phyloP scores from a whole-genome alignment of 2,113 vertebrate genomes.

The Varanus komodoensis region DNA sequence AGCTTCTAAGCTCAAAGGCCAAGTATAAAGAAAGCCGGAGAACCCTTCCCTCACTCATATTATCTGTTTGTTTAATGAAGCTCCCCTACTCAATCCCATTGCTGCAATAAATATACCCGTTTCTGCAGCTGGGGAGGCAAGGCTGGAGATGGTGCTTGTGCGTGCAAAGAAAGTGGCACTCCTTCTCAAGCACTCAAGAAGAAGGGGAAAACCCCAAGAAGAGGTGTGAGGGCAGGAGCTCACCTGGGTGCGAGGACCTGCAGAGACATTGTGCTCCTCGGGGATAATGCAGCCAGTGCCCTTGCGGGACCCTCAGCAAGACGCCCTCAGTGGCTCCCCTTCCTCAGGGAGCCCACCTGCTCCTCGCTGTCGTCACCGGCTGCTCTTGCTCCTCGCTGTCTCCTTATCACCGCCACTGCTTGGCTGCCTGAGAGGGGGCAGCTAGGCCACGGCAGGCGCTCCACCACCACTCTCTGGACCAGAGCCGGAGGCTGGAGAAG shows the following conservation, averaged over 20 bases:
- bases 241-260: not conserved
- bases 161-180: not conserved
- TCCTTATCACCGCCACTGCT: no score
- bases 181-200: not conserved
- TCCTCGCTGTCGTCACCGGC: no score
- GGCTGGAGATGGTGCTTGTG: not conserved
- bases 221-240: not conserved
- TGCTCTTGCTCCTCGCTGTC: no score
- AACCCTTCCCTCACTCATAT: conserved; percentile 12
- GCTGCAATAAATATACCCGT: not conserved
- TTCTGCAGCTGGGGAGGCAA: not conserved
- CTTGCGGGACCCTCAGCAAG: no score
- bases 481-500: no score
- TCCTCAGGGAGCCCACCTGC: no score
- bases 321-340: no score
- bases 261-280: not conserved
- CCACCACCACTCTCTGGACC: no score
- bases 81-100: not conserved
- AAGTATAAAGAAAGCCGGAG: conserved; percentile 11
- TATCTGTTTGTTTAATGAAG: conserved; percentile 7
- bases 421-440: no score
- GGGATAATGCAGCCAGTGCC: not conserved
- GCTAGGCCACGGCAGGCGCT: no score
- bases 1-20: conserved; percentile 36
- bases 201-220: not conserved